Evolutionary conservation across 2,797 vertebrate genomes (phyloP).

Genomic region (Hippoglossus hippoglossus): DNA sequence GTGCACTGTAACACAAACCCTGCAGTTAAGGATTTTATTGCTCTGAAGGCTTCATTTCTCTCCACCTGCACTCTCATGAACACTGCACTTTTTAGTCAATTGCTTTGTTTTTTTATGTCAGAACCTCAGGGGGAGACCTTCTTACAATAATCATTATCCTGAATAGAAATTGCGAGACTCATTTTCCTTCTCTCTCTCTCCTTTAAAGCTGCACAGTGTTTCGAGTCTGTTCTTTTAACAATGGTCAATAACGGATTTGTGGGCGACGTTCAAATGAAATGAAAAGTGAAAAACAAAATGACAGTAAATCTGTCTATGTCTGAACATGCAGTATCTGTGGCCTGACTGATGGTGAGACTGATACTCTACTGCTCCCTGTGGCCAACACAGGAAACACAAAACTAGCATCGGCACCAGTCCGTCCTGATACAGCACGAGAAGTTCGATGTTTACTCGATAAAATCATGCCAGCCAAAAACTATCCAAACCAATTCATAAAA

Average conservation of each 20-base stretch:
- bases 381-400: background rate
- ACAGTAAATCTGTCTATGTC: constrained; percentile 18
- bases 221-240: background rate
- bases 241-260: constrained; percentile 5
- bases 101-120: constrained; percentile 54
- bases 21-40: constrained; percentile 33
- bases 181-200: constrained; percentile 31
- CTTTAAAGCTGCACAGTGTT: constrained; percentile 13
- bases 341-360: background rate
- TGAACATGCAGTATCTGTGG: constrained; percentile 1
- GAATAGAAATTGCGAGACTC: constrained; percentile 43
- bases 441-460: too few species aligned
- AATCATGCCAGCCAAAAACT: background rate
- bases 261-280: background rate
- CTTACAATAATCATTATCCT: constrained; percentile 52
- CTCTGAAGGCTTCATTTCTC: constrained; percentile 41
- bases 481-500: background rate
- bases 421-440: background rate
- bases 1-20: constrained; percentile 14
- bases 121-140: constrained; percentile 34
- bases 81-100: constrained; percentile 55
- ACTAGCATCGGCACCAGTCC: background rate
- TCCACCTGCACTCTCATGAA: constrained; percentile 36
- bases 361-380: background rate
- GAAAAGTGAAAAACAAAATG: constrained; percentile 20